Evolutionary conservation across 2,888 invertebrate genomes (phyloP).

Genomic region (Andrena bucephala): DNA sequence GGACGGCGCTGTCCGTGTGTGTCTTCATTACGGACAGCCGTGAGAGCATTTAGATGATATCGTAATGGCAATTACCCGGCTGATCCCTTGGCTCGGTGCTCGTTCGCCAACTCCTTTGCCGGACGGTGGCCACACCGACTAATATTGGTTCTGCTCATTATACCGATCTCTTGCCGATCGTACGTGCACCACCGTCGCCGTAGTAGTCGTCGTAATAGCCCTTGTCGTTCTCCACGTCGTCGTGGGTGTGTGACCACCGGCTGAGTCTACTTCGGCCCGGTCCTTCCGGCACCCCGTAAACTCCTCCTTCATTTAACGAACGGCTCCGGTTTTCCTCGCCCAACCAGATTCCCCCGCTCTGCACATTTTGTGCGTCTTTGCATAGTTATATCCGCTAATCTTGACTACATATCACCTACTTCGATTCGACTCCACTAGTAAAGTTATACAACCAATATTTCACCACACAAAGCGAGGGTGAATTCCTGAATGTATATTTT

Average conservation of each 20-base stretch:
- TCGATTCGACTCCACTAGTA: not conserved
- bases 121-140: slow-evolving; percentile 74
- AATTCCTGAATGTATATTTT: not conserved
- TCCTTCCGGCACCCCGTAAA: slow-evolving; percentile 60
- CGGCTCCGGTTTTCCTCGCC: not conserved
- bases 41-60: slow-evolving; percentile 82
- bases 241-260: slow-evolving; percentile 74
- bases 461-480: not conserved
- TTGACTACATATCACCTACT: too few relatives aligned
- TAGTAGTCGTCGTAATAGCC: slow-evolving; percentile 59
- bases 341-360: not conserved
- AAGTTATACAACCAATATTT: not conserved
- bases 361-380: not conserved
- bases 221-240: slow-evolving; percentile 55
- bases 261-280: slow-evolving; percentile 43
- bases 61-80: slow-evolving; percentile 78
- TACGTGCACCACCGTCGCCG: slow-evolving; percentile 62
- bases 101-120: slow-evolving; percentile 69
- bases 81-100: slow-evolving; percentile 69
- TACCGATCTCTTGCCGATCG: slow-evolving; percentile 71
- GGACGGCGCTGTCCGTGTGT: slow-evolving; percentile 61
- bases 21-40: slow-evolving; percentile 78
- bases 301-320: slow-evolving; percentile 33
- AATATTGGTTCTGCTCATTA: slow-evolving; percentile 77
- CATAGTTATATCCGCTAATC: not conserved